Percentiles rank a stretch among this genome's conserved stretches.
phyloP scores from a whole-genome alignment of 2,888 invertebrate genomes.

The Automeris io region DNA sequence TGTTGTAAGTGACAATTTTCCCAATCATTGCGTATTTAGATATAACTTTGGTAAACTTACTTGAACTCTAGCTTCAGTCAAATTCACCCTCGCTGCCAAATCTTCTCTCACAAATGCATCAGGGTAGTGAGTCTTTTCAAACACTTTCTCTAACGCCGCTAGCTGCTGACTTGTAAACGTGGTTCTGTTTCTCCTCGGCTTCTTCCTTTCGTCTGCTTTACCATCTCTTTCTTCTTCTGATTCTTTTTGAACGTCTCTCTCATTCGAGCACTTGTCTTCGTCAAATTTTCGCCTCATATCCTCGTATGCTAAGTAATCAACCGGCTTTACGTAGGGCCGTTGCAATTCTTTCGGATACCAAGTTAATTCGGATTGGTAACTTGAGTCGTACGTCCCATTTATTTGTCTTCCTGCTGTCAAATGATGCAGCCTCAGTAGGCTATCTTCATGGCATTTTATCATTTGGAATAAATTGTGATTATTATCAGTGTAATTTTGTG shows the following conservation, averaged over 20 bases:
- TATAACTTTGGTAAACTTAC: too few relatives aligned
- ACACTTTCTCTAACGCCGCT: slow-evolving; percentile 94
- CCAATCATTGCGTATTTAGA: too few relatives aligned
- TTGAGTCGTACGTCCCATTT: slow-evolving; percentile 44
- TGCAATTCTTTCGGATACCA: slow-evolving; percentile 70
- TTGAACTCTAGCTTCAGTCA: slow-evolving; percentile 97
- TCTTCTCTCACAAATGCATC: slow-evolving; percentile 98
- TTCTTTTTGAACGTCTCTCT: slow-evolving; percentile 44
- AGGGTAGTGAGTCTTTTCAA: slow-evolving; percentile 97
- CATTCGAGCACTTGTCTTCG: slow-evolving; percentile 45
- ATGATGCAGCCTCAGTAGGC: slow-evolving; percentile 59
- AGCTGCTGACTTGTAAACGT: slow-evolving; percentile 96
- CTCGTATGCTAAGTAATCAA: slow-evolving; percentile 57
- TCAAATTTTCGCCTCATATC: slow-evolving; percentile 61
- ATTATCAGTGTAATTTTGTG: slow-evolving; percentile 44
- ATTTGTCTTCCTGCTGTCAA: slow-evolving; percentile 63
- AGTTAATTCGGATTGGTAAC: slow-evolving; percentile 54
- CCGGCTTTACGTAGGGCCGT: slow-evolving; percentile 60
- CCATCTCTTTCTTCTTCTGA: slow-evolving; percentile 56
- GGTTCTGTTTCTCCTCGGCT: slow-evolving; percentile 93
- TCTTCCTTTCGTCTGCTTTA: slow-evolving; percentile 76
- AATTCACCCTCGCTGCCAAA: slow-evolving; percentile 91
- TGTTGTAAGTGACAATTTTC: too few relatives aligned
- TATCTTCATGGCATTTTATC: slow-evolving; percentile 71
- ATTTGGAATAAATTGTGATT: slow-evolving; percentile 65